Base-by-base conservation (phyloP, 2,888 invertebrate species). In the Euproctis similis region DNA sequence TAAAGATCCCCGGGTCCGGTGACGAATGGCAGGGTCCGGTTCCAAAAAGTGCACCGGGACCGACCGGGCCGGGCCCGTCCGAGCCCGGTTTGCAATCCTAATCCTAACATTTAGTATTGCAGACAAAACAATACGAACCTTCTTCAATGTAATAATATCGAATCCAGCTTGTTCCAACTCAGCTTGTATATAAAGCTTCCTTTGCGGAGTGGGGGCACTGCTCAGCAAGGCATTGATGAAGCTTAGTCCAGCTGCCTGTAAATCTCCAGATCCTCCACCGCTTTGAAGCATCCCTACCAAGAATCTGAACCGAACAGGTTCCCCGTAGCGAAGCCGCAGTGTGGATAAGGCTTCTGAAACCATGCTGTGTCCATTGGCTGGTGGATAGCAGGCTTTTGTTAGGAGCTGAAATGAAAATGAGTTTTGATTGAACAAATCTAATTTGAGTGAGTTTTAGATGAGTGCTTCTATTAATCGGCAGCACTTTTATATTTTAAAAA, bases 261-360 rank as follows among this genome's bases (percentile, higher is more conserved):
- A 80, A 39, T 92, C 92, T 0, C 90, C 90, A 0, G 88, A 87
- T 0, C 90, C 90, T 8, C 93, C 91, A 0, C 90, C 86, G 31
- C 94, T 93, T 53, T 92, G 91, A 34, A 96, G 86, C 88, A 96
- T 95, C 1, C 96, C 96, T 4, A 95, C 92, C 0, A 97, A 87
- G 61, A 97, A 92, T 36, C 96, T 88, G 75, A 97, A 97, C 60
- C 96, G 88, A 4, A 96, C 96, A 0, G 96, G 96, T 65, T 97
- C 97, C 2, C 95, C 96, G 62, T 94, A 94, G 34, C 95, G 88
- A 4, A 97, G 84, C 18, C 96, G 87, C 28, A 97, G 85, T 0
- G 96, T 95, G 0, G 96, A 94, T 43, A 97, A 87, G 0, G 97
- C 95, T 69, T 97, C 97, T 1, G 96, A 93, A 8, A 97, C 94